A percentile compares a stretch with the other conserved stretches of the same genome.
Evolutionary conservation across 1,140 invertebrate species (phyloP).

Genomic region (Listronotus oregonensis): DNA sequence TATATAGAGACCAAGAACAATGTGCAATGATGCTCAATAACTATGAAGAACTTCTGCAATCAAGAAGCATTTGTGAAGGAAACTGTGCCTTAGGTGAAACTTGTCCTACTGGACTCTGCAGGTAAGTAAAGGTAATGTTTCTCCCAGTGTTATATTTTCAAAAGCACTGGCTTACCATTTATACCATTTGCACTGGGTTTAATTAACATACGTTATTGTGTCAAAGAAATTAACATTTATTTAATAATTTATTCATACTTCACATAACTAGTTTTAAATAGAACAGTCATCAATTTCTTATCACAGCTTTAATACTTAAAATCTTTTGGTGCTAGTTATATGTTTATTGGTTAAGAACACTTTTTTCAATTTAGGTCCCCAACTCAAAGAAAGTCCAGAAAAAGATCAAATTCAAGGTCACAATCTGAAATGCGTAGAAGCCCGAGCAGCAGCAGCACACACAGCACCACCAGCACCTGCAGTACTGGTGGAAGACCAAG

Average conservation of each 20-base stretch:
- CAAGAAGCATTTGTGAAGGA: slow-evolving; percentile 82
- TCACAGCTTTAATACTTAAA: too few species aligned
- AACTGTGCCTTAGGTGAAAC: slow-evolving; percentile 81
- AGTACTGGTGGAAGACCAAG: slow-evolving; percentile 64
- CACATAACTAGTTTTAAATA: too few species aligned
- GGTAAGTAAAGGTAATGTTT: too few species aligned
- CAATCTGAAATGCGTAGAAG: slow-evolving; percentile 50
- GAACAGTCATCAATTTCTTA: too few species aligned
- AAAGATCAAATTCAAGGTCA: slow-evolving; percentile 55
- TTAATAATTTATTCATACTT: too few species aligned
- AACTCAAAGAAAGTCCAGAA: slow-evolving; percentile 61
- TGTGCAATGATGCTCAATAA: slow-evolving; percentile 77
- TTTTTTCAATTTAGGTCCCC: slow-evolving; percentile 42
- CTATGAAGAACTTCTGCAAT: slow-evolving; percentile 78
- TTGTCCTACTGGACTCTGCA: slow-evolving; percentile 78
- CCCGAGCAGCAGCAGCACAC: slow-evolving; percentile 61
- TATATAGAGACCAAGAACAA: slow-evolving; percentile 74
- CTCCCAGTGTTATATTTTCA: too few species aligned
- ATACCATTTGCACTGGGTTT: too few species aligned
- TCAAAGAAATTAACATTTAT: too few species aligned
- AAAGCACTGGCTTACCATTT: too few species aligned
- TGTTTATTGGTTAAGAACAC: background rate
- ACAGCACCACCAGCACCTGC: slow-evolving; percentile 64
- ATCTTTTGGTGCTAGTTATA: background rate
- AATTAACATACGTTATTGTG: too few species aligned